Evolutionary conservation across 2,113 vertebrate species (phyloP).

Genomic region (Neotoma lepida): DNA sequence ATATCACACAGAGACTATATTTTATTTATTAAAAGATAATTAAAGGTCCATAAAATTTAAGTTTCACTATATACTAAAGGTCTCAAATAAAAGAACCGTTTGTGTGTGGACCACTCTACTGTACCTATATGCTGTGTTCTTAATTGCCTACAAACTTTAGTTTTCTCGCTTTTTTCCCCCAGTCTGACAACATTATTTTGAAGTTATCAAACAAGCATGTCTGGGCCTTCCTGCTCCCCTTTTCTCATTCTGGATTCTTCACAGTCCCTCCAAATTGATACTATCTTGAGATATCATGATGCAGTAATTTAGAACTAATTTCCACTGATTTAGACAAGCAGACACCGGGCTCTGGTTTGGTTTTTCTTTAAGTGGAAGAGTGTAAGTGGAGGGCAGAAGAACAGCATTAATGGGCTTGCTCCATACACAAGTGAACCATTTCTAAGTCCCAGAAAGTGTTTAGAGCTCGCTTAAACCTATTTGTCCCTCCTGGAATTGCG

Average conservation of each 20-base stretch:
- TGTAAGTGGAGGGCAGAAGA: not conserved
- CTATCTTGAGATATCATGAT: not conserved
- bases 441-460: slow-evolving; percentile 26
- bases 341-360: not conserved
- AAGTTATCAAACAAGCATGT: slow-evolving; percentile 44
- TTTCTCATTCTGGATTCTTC: slow-evolving; percentile 34
- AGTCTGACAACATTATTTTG: slow-evolving; percentile 53
- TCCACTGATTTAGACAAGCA: slow-evolving; percentile 52
- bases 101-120: not conserved
- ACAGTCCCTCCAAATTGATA: slow-evolving; percentile 29
- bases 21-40: slow-evolving; percentile 41
- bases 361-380: not conserved
- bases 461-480: slow-evolving; percentile 38
- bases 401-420: slow-evolving; percentile 30
- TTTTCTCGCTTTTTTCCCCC: not conserved
- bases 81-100: not conserved
- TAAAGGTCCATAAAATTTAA: not conserved
- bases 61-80: not conserved
- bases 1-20: not conserved
- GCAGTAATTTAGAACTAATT: slow-evolving; percentile 50
- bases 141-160: not conserved
- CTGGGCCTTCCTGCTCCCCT: not conserved
- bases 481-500: not conserved
- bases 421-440: not conserved
- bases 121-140: not conserved